Evolutionary conservation across 37 sponge, comb jelly and placozoan species (phyloP).

Genomic region (Beroe ovata): DNA sequence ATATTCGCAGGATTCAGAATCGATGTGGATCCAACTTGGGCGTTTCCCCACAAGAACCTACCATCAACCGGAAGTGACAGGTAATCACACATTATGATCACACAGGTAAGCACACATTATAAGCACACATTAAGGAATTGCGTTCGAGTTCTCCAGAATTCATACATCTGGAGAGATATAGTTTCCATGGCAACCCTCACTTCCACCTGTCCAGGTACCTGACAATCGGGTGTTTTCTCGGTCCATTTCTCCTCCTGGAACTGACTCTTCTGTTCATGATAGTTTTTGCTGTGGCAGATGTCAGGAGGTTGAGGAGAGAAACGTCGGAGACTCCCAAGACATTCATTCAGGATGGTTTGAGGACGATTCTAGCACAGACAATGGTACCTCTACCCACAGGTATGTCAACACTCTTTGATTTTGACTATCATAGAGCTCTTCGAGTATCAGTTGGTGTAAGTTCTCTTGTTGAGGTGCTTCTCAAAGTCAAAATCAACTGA

Average conservation of each 20-base stretch:
- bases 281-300: not conserved
- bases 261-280: conserved; percentile 3
- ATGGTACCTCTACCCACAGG: conserved; percentile 59
- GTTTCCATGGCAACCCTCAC: not conserved
- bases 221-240: conserved; percentile 4
- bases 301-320: not conserved
- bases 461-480: too few species aligned
- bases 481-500: too few species aligned
- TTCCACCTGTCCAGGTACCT: conserved; percentile 16
- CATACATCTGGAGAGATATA: too few species aligned
- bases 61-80: not conserved
- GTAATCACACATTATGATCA: too few species aligned
- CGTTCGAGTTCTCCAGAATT: too few species aligned
- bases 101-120: too few species aligned
- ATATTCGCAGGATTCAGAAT: conserved; percentile 17
- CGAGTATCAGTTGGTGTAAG: too few species aligned
- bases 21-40: conserved; percentile 8
- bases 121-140: too few species aligned
- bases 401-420: too few species aligned
- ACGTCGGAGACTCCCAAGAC: conserved; percentile 14
- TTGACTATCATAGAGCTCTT: too few species aligned
- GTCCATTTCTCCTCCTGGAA: conserved; percentile 17
- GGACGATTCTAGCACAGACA: conserved; percentile 34
- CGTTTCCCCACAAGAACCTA: not conserved
- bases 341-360: conserved; percentile 44